Evolutionary conservation across 2,113 vertebrate species (phyloP).

Genomic region (Galemys pyrenaicus): DNA sequence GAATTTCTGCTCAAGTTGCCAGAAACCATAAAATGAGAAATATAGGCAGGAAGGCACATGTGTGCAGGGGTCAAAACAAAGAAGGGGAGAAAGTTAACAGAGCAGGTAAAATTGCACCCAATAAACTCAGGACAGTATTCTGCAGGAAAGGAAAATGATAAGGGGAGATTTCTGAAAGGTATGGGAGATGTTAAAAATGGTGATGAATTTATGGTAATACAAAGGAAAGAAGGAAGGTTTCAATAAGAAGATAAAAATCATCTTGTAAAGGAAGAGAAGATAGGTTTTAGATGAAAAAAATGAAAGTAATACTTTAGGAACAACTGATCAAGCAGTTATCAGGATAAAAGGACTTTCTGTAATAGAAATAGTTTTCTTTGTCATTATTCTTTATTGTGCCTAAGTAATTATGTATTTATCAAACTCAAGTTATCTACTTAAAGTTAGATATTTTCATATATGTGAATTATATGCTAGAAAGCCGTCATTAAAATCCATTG

Average conservation of each 20-base stretch:
- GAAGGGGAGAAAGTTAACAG: neutral
- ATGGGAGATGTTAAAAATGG: neutral
- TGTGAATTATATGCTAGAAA: neutral
- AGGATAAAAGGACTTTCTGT: neutral
- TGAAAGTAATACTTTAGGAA: neutral
- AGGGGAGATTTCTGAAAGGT: neutral
- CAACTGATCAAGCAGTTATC: fast-evolving
- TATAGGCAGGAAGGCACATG: neutral
- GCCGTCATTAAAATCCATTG: neutral
- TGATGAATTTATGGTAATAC: neutral
- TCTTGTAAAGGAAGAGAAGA: neutral
- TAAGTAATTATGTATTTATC: neutral
- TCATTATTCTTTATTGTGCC: neutral
- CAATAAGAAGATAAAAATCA: neutral
- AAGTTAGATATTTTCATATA: neutral
- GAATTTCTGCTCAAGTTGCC: neutral
- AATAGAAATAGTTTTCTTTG: neutral
- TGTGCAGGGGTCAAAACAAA: neutral
- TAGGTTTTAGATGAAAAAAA: neutral
- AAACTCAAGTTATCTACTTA: neutral
- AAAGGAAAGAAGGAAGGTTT: neutral
- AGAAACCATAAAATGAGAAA: neutral
- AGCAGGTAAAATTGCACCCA: neutral
- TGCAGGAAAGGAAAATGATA: neutral
- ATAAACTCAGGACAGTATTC: neutral